Base-by-base conservation (phyloP, 1,140 invertebrate genomes). In the Octopus bimaculoides region DNA sequence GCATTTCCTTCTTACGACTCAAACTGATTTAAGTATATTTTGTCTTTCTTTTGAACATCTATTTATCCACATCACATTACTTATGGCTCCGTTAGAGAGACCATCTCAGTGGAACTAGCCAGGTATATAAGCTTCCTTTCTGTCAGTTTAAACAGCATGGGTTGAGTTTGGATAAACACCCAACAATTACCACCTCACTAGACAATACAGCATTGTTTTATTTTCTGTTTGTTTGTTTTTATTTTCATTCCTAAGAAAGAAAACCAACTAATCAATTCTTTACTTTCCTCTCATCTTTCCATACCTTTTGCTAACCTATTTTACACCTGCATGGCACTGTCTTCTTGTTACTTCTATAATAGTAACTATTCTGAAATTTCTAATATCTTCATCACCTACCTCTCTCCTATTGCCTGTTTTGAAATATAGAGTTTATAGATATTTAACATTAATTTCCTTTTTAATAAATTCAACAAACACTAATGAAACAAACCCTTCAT, bases 31-130 rank as follows among this genome's bases (percentile, higher is more conserved):
- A 71, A 71, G 66, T 71, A 20, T 71, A 14, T 71, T 71, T 71
- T 71, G 66, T 79, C 52, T 76, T 85, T 79, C 69, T 86, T 80
- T 84, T 78, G 78, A 69, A 77, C 54, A 74, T 66, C 26, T 41
- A 41, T 41, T 41, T 41, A 41, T n/a, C 41, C 14, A 71, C 8
- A n/a, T 14, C 66, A 14, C 66, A 71, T 71, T 20, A 71, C 66
- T 71, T 41, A 26, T 52, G 76, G 73, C 12, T 56, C 53, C 56
- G 83, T 69, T 84, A 87, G 86, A 83, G 86, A 87, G 78, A 86
- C 85, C 55, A 85, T 86, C 71, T 77, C 82, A 73, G 84, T 84
- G 73, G 86, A 87, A 81, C 81, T 87, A 55, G 85, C 86, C 77
- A 87, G 86, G 86, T 87, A 87, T 78, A 77, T 77, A 71, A 56